Evolutionary conservation across 2,888 invertebrate species (phyloP), one percentile per base, ranked within the genome.

Genomic region (Pseudoips prasinana): DNA sequence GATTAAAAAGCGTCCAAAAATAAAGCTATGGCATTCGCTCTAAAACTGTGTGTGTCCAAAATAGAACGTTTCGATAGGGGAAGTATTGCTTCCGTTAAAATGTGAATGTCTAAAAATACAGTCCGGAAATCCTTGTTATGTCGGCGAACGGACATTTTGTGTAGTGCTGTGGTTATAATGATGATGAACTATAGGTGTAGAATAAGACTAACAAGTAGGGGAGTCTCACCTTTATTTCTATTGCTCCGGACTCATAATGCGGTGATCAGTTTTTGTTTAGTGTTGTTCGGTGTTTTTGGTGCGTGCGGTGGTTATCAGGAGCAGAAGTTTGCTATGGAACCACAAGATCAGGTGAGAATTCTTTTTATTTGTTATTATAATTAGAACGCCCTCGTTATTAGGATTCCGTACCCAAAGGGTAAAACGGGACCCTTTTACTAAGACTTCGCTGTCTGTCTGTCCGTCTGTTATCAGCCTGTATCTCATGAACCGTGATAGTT

Each of bases 271-370:
- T 46, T 59, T 58, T 61, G 49, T 64, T 59, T 50, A 49, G 44
- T 58, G 53, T 61, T 73, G 53, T 66, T 65, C 58, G 48, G 64
- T 71, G 53, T 65, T 64, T 46, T 78, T 64, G 54, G 75, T 78
- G 64, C 84, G 70, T 66, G 80, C 58, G 68, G 64, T 43, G 71
- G 87, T 59, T 71, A 61, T 53, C 71, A 71, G 26, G 92, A 92
- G 61, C 98, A 98, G 84, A 93, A 94, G 78, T 98, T 98, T 82
- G 95, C 95, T 25, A 95, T 95, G 91, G 95, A 98, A 73, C 98
- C 98, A 4, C 94, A 94, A 75, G 96, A 97, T 90, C 93, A 87
- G 81, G 92, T 80, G 60, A 45, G 32, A 14, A n/a, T 24, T 41
- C 39, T 40, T 10, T 22, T 8, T 23, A 26, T 23, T 7, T 8